phyloP scores from a whole-genome alignment of 2,888 invertebrate genomes.

The Drosophila conformis region DNA sequence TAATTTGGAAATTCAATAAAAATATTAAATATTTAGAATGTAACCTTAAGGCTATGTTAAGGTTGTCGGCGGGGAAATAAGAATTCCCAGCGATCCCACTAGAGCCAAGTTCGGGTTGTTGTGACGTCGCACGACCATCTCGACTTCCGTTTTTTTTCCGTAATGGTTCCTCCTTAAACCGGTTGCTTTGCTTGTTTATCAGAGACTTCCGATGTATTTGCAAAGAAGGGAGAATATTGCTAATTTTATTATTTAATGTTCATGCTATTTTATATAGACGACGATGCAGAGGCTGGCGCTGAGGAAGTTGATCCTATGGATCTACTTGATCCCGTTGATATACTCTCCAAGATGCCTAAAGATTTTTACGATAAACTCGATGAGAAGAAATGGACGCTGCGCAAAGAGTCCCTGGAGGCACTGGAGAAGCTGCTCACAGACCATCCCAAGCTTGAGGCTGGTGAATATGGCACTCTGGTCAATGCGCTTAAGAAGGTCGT shows the following conservation, averaged over 20 bases:
- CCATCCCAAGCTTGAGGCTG: slow-evolving; percentile 94
- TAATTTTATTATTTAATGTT: not conserved
- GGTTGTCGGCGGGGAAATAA: not conserved
- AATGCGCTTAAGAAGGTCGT: slow-evolving; percentile 95
- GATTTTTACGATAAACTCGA: slow-evolving; percentile 98
- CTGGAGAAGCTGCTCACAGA: slow-evolving; percentile 90
- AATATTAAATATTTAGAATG: not conserved
- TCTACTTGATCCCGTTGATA: slow-evolving; percentile 95
- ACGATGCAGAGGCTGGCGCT: slow-evolving; percentile 84
- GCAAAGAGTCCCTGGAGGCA: slow-evolving; percentile 95
- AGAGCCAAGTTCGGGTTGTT: not conserved
- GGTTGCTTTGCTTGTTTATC: not conserved
- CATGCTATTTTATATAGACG: slow-evolving; percentile 80
- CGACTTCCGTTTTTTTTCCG: not conserved
- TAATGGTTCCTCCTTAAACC: not conserved
- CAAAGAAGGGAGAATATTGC: not conserved
- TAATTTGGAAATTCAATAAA: not conserved
- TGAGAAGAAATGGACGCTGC: slow-evolving; percentile 98
- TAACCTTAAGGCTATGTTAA: not conserved
- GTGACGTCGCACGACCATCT: not conserved
- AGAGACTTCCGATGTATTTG: not conserved
- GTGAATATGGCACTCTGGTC: slow-evolving; percentile 96
- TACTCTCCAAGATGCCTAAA: slow-evolving; percentile 95
- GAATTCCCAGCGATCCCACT: not conserved
- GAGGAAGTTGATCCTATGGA: slow-evolving; percentile 95